Percentiles rank a stretch among this genome's conserved stretches.
Evolutionary conservation across 2,113 vertebrate species (phyloP).

Genomic region (Garra rufa): DNA sequence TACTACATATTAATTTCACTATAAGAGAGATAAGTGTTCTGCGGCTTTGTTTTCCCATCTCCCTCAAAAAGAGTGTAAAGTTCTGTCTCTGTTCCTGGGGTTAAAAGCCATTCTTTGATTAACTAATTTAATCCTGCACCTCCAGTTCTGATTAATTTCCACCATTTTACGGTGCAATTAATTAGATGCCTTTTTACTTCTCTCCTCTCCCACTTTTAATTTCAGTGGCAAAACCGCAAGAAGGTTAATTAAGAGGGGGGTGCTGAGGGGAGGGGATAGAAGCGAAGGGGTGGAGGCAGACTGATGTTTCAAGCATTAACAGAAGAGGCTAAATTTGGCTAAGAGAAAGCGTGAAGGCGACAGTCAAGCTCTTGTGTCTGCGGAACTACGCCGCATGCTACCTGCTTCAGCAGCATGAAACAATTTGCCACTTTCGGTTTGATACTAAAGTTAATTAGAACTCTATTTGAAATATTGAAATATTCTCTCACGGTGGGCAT

Average conservation of each 20-base stretch:
- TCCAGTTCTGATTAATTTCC: conserved; percentile 57
- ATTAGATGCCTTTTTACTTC: conserved; percentile 59
- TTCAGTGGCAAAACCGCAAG: conserved; percentile 52
- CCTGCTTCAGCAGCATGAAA: conserved; percentile 48
- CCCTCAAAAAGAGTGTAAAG: background rate
- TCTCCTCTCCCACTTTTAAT: conserved; percentile 57
- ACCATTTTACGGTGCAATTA: conserved; percentile 55
- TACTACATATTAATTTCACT: conserved; percentile 45
- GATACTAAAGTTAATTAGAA: conserved; percentile 61
- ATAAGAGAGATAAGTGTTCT: conserved; percentile 38
- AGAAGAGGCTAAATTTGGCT: conserved; percentile 36
- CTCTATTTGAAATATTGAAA: conserved; percentile 49
- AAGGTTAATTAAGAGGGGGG: conserved; percentile 62
- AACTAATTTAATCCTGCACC: conserved; percentile 53
- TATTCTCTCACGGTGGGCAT: conserved; percentile 50
- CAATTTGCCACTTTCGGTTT: conserved; percentile 50
- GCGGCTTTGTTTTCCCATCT: conserved; percentile 42
- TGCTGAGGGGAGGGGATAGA: conserved; percentile 47
- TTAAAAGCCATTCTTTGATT: conserved; percentile 58
- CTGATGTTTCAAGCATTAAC: conserved; percentile 45
- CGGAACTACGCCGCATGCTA: conserved; percentile 12
- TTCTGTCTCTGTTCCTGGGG: conserved; percentile 36
- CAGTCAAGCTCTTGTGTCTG: conserved; percentile 41
- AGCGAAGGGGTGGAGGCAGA: conserved; percentile 10
- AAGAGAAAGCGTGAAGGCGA: conserved; percentile 16